Conservation (phyloP, 2,888 invertebrate genomes). For the Philopedon plagiatum region DNA sequence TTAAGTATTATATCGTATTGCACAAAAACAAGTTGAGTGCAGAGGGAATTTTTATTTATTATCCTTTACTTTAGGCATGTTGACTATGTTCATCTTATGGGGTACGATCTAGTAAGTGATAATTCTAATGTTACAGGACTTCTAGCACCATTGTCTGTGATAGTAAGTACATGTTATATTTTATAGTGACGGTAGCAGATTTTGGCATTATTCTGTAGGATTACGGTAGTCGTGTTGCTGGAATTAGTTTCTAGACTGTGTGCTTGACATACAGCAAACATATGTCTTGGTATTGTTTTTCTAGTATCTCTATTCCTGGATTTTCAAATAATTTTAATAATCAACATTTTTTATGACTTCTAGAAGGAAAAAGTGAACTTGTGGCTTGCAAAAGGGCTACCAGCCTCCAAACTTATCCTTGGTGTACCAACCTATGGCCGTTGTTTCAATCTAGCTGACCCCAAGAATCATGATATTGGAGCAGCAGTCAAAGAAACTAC, state of each 20-base stretch:
- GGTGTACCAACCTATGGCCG: constrained; percentile 86
- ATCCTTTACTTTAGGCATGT: constrained; percentile 64
- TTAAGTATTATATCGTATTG: too few species aligned
- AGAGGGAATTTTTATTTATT: too few species aligned
- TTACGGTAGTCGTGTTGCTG: too few species aligned
- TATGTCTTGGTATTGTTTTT: too few species aligned
- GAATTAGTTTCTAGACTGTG: too few species aligned
- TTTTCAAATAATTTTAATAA: background rate
- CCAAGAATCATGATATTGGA: constrained; percentile 69
- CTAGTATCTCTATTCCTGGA: too few species aligned
- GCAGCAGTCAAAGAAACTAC: constrained; percentile 72
- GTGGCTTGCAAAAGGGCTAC: constrained; percentile 53
- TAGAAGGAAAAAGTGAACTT: constrained; percentile 50
- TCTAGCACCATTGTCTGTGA: constrained; percentile 65
- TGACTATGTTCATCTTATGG: constrained; percentile 71
- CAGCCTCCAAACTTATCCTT: constrained; percentile 78
- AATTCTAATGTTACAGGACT: constrained; percentile 64
- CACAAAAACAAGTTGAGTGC: too few species aligned
- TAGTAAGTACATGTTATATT: constrained; percentile 58
- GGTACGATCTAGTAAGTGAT: constrained; percentile 69
- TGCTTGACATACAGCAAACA: too few species aligned
- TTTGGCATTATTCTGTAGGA: too few species aligned
- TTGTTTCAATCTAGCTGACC: constrained; percentile 74
- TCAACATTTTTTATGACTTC: constrained; percentile 16
- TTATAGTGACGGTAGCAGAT: too few species aligned